Conservation (phyloP, 2,113 vertebrate species). For the Serilophus lunatus region DNA sequence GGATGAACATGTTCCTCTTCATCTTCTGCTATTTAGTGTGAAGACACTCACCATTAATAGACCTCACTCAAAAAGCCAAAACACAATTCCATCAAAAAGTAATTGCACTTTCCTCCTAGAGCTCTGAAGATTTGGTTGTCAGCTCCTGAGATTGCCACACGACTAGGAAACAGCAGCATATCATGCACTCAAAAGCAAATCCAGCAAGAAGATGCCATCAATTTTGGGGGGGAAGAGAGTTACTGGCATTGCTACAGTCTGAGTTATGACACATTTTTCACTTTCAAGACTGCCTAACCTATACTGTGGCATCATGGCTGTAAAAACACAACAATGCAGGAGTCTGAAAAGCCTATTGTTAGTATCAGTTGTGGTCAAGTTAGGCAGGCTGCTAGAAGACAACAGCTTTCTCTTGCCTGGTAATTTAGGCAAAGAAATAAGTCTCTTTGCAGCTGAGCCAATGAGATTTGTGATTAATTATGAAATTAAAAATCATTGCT, state of each 20-base stretch:
- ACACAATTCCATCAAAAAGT: neutral
- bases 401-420: neutral
- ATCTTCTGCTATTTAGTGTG: neutral
- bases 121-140: neutral
- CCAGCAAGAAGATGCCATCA: neutral
- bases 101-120: neutral
- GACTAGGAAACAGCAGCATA: neutral
- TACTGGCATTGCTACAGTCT: neutral
- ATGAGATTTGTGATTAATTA: neutral
- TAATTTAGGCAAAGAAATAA: neutral
- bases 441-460: neutral
- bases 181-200: neutral
- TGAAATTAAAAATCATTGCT: neutral
- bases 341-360: neutral
- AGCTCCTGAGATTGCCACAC: neutral
- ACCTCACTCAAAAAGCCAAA: neutral
- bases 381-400: neutral
- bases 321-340: neutral
- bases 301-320: neutral
- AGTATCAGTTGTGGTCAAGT: neutral
- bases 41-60: neutral
- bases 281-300: neutral
- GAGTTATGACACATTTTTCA: neutral
- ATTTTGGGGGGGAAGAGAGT: neutral
- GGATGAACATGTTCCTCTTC: neutral